These are phyloP conservation scores for Chloropsis hardwickii DNA, from an alignment of 2,113 vertebrate species.

Conservation along the genomic window DNA sequence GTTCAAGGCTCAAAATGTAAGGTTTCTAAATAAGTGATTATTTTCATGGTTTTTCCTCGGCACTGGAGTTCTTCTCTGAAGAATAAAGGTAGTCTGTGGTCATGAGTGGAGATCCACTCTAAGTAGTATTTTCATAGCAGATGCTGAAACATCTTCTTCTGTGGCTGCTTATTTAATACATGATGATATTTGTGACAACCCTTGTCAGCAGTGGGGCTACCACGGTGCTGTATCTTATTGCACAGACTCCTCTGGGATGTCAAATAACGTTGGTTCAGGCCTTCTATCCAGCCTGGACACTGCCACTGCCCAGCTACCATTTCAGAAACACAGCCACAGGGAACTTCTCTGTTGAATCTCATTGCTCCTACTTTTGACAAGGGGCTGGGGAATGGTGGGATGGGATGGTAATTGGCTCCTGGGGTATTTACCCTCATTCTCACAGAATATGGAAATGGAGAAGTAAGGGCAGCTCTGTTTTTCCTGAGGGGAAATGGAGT, in stretches of 20 bases:
- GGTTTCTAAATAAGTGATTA: neutral
- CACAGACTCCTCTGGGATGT: neutral
- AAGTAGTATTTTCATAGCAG: neutral
- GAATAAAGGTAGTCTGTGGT: neutral
- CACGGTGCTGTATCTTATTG: rapidly evolving
- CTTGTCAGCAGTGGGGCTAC: neutral
- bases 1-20: neutral
- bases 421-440: neutral
- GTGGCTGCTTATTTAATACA: neutral
- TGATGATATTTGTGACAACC: neutral
- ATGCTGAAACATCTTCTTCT: neutral
- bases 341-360: neutral
- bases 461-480: neutral
- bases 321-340: neutral
- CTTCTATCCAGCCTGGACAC: neutral
- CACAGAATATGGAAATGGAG: neutral
- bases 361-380: neutral
- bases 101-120: neutral
- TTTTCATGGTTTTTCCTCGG: neutral
- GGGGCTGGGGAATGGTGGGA: too few species aligned
- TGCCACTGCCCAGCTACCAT: neutral
- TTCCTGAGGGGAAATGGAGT: neutral
- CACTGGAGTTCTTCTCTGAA: neutral
- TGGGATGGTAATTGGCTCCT: neutral
- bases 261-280: neutral